Percentiles rank a stretch among this genome's conserved stretches.
These are phyloP conservation scores for Heteronetta atricapilla DNA, from an alignment of 2,113 vertebrate species.

Conservation along the genomic window DNA sequence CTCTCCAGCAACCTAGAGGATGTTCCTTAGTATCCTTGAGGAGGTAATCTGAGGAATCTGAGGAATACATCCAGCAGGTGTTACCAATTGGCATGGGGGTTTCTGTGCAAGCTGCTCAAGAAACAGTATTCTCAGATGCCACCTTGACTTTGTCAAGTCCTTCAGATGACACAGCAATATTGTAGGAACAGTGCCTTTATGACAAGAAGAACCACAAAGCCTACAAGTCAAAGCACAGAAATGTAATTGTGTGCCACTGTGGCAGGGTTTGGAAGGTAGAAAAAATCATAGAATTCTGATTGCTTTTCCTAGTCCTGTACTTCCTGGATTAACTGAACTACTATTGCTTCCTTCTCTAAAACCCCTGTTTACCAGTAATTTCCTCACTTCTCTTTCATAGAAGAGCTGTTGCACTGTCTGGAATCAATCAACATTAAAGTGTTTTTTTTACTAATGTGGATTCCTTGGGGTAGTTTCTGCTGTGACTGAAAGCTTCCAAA, in stretches of 20 bases:
- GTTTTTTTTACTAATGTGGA: neutral
- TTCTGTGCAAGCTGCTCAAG: fast-evolving
- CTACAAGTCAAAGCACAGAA: neutral
- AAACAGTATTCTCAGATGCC: neutral
- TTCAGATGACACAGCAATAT: neutral
- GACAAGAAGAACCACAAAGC: neutral
- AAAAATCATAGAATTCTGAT: neutral
- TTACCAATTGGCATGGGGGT: neutral
- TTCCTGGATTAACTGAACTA: neutral
- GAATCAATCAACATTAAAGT: neutral
- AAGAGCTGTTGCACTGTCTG: neutral
- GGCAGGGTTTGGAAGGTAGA: neutral
- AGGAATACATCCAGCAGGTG: neutral
- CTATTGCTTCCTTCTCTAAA: neutral
- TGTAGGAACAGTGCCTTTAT: neutral
- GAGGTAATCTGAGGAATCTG: neutral
- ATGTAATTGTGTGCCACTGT: fast-evolving
- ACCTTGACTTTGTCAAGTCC: neutral
- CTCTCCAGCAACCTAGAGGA: neutral
- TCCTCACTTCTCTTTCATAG: neutral
- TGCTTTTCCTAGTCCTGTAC: neutral
- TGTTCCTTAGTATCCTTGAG: neutral
- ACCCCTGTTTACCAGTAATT: neutral
- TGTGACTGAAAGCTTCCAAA: conserved; percentile 5
- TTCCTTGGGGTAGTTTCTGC: neutral